Evolutionary conservation across 2,113 vertebrate species (phyloP).

Genomic region (Thamnaconus septentrionalis): DNA sequence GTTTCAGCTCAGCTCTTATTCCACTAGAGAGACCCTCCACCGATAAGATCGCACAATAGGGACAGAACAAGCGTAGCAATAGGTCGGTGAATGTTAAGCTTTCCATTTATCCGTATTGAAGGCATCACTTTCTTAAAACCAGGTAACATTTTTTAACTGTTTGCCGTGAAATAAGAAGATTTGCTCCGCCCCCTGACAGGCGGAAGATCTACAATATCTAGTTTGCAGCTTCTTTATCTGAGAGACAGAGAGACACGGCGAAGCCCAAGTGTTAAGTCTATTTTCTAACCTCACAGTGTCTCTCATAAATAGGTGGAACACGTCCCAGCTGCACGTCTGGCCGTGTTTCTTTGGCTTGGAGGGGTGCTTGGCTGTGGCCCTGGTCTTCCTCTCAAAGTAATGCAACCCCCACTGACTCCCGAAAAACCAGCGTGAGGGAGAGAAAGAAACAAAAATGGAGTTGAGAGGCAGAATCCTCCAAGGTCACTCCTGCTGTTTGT

Average conservation of each 20-base stretch:
- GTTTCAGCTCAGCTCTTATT: too few relatives aligned
- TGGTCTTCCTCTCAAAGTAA: slow-evolving; percentile 17
- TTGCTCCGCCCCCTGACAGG: slow-evolving; percentile 4
- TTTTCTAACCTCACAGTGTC: slow-evolving; percentile 10
- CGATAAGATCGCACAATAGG: too few relatives aligned
- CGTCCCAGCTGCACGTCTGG: slow-evolving; percentile 37
- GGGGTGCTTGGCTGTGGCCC: too few relatives aligned
- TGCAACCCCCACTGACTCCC: slow-evolving; percentile 12
- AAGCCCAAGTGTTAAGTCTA: slow-evolving; percentile 12
- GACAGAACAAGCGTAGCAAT: too few relatives aligned
- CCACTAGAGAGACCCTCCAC: too few relatives aligned
- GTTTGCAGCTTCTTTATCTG: slow-evolving; percentile 12
- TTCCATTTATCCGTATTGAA: too few relatives aligned
- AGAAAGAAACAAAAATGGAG: slow-evolving; percentile 7
- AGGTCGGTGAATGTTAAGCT: too few relatives aligned
- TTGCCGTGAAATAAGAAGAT: neutral
- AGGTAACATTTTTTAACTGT: neutral
- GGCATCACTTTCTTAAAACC: too few relatives aligned
- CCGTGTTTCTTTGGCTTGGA: slow-evolving; percentile 21
- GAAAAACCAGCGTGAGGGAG: neutral
- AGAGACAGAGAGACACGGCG: slow-evolving; percentile 26
- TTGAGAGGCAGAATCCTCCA: slow-evolving; percentile 45
- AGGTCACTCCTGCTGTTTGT: slow-evolving; percentile 60
- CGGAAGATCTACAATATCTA: neutral
- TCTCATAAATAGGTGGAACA: slow-evolving; percentile 31